Evolutionary conservation across 2,113 vertebrate species (phyloP), one percentile per base, ranked within the genome.

Genomic region (Pedetes capensis): DNA sequence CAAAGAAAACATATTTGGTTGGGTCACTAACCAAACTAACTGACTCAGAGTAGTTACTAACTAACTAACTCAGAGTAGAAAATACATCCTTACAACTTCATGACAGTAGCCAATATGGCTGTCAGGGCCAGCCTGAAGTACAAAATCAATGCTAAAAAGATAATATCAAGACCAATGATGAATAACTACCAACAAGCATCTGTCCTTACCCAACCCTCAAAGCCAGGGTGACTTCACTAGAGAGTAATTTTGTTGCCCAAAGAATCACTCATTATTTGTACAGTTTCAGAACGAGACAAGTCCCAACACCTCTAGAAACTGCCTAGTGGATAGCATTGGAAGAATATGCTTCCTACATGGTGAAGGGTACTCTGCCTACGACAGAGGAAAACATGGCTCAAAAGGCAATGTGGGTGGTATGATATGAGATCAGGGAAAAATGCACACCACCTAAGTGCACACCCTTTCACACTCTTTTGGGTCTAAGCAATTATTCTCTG

Each of bases 1-100:
- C 64, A 55, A 59, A 87, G 74, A 94, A 96, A 74, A 23, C 12
- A 34, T 92, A 37, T 59, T 76, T 79, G 16, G 44, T 69, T 94
- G 96, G 3, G 29, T 87, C 51, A 57, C 22, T 61, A 44, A 88
- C 23, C 20, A n/a, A n/a, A n/a, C n/a, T n/a, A n/a, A n/a, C n/a
- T n/a, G n/a, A n/a, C n/a, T n/a, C n/a, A n/a, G n/a, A n/a, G n/a
- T n/a, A n/a, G n/a, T n/a, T n/a, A n/a, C n/a, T n/a, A n/a, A n/a
- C n/a, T n/a, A n/a, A 57, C 22, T 61, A 44, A 88, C 23, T 17
- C 23, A 27, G 66, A 71, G 11, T 44, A 89, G 53, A 92, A 95
- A 92, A 95, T 85, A 75, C 13, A 66, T 87, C 55, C 2, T 8
- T 76, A 42, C 5, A 68, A 57, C 55, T 92, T 55, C 18, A 78